Conservation (phyloP, 2,888 invertebrate genomes). For the Drosophila infuscata region DNA sequence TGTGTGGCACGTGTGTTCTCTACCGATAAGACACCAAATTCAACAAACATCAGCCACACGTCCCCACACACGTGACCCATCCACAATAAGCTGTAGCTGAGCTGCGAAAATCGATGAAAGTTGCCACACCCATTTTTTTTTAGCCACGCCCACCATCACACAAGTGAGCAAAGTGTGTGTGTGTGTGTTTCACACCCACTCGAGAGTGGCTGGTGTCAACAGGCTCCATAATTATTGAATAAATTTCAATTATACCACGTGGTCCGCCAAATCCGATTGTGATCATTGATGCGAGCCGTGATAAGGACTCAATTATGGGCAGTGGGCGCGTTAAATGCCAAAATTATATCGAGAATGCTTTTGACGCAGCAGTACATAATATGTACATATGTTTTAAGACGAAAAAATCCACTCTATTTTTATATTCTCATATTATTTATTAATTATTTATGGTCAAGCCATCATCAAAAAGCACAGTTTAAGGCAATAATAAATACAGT, state of each 20-base stretch:
- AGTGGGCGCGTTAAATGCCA: neutral
- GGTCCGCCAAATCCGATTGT: slow-evolving; percentile 22
- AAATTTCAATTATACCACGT: slow-evolving; percentile 50
- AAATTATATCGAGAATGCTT: neutral
- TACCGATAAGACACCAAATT: slow-evolving; percentile 52
- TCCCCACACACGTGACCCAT: slow-evolving; percentile 65
- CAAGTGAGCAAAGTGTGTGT: slow-evolving; percentile 7
- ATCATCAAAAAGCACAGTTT: neutral
- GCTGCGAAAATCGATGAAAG: slow-evolving; percentile 40
- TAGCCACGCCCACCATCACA: slow-evolving; percentile 20
- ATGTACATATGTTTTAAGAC: neutral
- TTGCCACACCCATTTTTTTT: slow-evolving; percentile 35
- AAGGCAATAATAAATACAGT: neutral
- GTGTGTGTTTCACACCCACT: slow-evolving; percentile 47
- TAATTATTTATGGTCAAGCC: neutral
- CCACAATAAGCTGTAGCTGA: slow-evolving; percentile 31
- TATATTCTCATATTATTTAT: no score
- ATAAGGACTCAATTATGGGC: slow-evolving; percentile 16
- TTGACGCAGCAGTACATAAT: neutral
- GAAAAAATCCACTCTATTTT: neutral
- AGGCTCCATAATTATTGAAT: slow-evolving; percentile 25
- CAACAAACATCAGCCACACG: slow-evolving; percentile 63
- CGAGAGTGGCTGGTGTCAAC: neutral
- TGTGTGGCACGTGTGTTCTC: slow-evolving; percentile 59
- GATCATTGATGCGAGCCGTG: slow-evolving; percentile 13